Evolutionary conservation across 2,888 invertebrate genomes (phyloP).

Genomic region (Galerucella pusilla): DNA sequence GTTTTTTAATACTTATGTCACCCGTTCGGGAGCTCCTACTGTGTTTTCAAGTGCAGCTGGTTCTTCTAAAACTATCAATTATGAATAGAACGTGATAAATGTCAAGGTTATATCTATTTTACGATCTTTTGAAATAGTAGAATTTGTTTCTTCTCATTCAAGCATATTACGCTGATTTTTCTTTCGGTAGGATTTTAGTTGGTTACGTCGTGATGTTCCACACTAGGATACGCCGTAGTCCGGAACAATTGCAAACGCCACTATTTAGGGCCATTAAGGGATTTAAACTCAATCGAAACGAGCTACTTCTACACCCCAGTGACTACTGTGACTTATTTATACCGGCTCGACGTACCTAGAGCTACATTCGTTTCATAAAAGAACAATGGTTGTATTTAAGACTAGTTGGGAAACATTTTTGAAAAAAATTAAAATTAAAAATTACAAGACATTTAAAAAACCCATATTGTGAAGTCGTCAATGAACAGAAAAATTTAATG

Average conservation of each 20-base stretch:
- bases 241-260: slow-evolving; percentile 40
- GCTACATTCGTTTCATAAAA: slow-evolving; percentile 19
- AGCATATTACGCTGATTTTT: neutral
- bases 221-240: slow-evolving; percentile 44
- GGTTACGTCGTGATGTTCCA: neutral
- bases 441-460: too few relatives aligned
- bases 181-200: neutral
- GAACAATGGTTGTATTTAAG: neutral
- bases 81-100: neutral
- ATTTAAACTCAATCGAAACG: slow-evolving; percentile 64
- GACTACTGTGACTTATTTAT: slow-evolving; percentile 59
- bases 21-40: slow-evolving; percentile 24
- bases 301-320: slow-evolving; percentile 57
- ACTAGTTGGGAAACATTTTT: neutral
- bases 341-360: slow-evolving; percentile 40
- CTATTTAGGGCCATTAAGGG: slow-evolving; percentile 64
- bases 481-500: too few relatives aligned
- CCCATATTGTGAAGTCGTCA: too few relatives aligned
- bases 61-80: neutral
- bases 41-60: slow-evolving; percentile 33
- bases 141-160: too few relatives aligned
- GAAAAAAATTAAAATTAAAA: neutral
- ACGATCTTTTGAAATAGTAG: neutral
- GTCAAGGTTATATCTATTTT: neutral
- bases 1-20: slow-evolving; percentile 21